phyloP scores from a whole-genome alignment of 2,797 vertebrate genomes.

The Artibeus lituratus region DNA sequence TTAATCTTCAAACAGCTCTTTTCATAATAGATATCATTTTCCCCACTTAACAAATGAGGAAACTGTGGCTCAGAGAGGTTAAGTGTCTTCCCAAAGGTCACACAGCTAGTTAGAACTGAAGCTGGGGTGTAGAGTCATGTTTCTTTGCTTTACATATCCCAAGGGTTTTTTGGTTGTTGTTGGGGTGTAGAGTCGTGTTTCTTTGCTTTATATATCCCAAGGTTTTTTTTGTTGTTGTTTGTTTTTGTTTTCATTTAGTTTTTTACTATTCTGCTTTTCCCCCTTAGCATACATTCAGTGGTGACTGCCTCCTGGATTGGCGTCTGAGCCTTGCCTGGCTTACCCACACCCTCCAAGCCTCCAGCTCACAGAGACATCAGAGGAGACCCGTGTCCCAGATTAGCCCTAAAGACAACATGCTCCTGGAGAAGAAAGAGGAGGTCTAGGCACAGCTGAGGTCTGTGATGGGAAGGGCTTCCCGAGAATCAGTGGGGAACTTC shows the following conservation, averaged over 20 bases:
- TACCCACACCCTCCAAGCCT: conserved; percentile 33
- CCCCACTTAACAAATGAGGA: not conserved
- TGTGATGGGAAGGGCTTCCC: conserved; percentile 76
- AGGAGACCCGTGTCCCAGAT: conserved; percentile 62
- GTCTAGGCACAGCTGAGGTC: conserved; percentile 54
- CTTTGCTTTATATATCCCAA: not conserved
- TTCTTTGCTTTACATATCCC: not conserved
- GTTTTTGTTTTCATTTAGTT: too few relatives aligned
- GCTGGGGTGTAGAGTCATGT: not conserved
- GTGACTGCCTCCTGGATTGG: conserved; percentile 6
- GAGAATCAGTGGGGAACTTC: conserved; percentile 74
- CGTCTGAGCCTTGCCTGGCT: conserved; percentile 38
- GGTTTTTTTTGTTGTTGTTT: not conserved
- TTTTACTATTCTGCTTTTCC: not conserved
- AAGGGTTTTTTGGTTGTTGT: not conserved
- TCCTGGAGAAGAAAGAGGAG: conserved; percentile 71
- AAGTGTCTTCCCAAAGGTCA: not conserved
- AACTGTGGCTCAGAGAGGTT: not conserved
- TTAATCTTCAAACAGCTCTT: not conserved
- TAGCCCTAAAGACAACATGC: conserved; percentile 74
- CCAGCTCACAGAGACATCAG: conserved; percentile 54
- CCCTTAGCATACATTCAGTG: not conserved
- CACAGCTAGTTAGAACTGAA: not conserved
- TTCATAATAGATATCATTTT: not conserved
- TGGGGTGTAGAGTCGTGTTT: not conserved